A percentile compares a stretch with the other conserved stretches of the same genome.
These are phyloP conservation scores for Serilophus lunatus DNA, from an alignment of 2,113 vertebrate genomes.

Conservation along the genomic window DNA sequence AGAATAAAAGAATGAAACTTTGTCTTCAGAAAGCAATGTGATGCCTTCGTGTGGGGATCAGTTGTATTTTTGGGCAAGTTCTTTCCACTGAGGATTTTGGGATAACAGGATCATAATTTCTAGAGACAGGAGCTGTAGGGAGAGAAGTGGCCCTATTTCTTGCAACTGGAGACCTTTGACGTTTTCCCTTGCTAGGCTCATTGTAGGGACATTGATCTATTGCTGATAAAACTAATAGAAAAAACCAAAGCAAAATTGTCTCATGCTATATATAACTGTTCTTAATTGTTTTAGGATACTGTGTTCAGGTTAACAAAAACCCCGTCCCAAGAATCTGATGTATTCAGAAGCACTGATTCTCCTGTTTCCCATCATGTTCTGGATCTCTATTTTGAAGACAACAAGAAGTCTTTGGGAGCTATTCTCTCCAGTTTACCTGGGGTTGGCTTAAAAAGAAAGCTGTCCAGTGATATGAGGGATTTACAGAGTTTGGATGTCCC, in stretches of 20 bases:
- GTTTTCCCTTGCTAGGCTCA: neutral
- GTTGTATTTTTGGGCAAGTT: neutral
- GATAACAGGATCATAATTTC: neutral
- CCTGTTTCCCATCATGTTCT: slow-evolving; percentile 59
- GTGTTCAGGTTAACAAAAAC: slow-evolving; percentile 74
- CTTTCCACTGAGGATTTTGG: neutral
- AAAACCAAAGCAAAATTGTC: neutral
- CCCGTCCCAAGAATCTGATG: slow-evolving; percentile 61
- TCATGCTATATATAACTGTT: slow-evolving; percentile 4
- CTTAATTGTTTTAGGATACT: slow-evolving; percentile 67
- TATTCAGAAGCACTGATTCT: slow-evolving; percentile 53
- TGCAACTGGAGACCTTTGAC: neutral
- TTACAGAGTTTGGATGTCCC: slow-evolving; percentile 53
- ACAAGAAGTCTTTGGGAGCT: slow-evolving; percentile 73
- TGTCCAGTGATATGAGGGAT: slow-evolving; percentile 67
- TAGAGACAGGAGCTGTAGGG: neutral
- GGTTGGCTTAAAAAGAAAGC: slow-evolving; percentile 81
- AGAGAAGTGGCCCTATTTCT: neutral
- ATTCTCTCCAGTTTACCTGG: slow-evolving; percentile 76
- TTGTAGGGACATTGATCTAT: neutral
- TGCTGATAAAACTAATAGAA: neutral
- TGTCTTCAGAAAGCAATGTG: neutral
- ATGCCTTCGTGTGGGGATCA: neutral
- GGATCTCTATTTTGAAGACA: slow-evolving; percentile 68
- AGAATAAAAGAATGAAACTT: neutral